Conservation (phyloP, 2,113 vertebrate species). For the Talpa occidentalis region DNA sequence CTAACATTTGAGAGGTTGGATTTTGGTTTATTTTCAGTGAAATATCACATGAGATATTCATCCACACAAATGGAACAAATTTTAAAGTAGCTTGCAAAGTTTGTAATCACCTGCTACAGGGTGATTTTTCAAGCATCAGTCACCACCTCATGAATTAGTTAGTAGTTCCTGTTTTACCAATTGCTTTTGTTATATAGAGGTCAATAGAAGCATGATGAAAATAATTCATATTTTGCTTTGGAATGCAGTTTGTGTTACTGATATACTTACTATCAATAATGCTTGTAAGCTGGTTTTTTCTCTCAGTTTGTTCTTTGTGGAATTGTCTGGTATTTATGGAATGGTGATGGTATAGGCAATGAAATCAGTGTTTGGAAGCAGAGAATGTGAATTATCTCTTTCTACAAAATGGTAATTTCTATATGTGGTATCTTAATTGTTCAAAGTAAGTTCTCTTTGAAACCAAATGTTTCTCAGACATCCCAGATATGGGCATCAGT, state of each 20-base stretch:
- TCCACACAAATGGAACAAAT: background rate
- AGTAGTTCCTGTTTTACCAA: constrained; percentile 60
- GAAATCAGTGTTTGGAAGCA: background rate
- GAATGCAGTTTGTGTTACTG: constrained; percentile 70
- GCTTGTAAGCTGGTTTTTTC: constrained; percentile 66
- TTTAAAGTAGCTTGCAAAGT: constrained; percentile 51
- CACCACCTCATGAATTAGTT: constrained; percentile 28
- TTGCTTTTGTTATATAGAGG: constrained; percentile 53
- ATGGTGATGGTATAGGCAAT: background rate
- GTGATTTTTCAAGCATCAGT: constrained; percentile 67
- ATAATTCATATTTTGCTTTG: constrained; percentile 74
- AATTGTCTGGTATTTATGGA: constrained; percentile 39
- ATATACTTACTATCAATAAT: constrained; percentile 72
- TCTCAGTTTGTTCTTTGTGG: constrained; percentile 78
- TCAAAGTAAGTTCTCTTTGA: background rate
- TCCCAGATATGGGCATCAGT: background rate
- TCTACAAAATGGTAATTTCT: constrained; percentile 23
- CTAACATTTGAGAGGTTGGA: background rate
- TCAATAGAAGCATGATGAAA: constrained; percentile 74
- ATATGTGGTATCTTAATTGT: background rate
- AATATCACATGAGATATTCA: constrained; percentile 7
- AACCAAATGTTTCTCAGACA: constrained; percentile 1
- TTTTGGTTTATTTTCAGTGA: constrained; percentile 33
- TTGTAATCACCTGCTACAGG: constrained; percentile 36
- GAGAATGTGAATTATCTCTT: background rate